These are phyloP conservation scores for Icerya purchasi DNA, from an alignment of 2,888 invertebrate genomes.

Conservation along the genomic window DNA sequence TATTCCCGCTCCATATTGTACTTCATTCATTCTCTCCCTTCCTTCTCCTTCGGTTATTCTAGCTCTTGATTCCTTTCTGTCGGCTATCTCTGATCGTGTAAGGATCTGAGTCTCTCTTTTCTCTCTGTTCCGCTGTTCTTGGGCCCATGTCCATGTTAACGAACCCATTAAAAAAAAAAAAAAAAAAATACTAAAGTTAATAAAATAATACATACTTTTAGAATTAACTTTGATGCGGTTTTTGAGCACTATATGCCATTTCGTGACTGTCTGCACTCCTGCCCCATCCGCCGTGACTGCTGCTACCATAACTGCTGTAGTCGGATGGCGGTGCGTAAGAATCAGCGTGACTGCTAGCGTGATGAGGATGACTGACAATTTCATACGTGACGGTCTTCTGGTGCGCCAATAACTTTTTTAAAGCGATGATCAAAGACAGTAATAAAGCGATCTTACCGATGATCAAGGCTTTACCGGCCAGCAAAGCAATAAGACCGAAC, in stretches of 20 bases:
- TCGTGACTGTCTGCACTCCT: slow-evolving; percentile 40
- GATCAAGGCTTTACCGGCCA: slow-evolving; percentile 64
- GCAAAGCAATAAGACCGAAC: slow-evolving; percentile 59
- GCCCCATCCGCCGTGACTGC: slow-evolving; percentile 37
- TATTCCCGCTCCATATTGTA: too few species aligned
- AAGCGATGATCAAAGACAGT: slow-evolving; percentile 57
- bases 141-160: too few species aligned
- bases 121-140: too few species aligned
- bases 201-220: too few species aligned
- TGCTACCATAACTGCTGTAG: slow-evolving; percentile 29
- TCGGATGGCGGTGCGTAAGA: slow-evolving; percentile 29
- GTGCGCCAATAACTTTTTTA: slow-evolving; percentile 54
- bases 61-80: too few species aligned
- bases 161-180: too few species aligned
- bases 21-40: too few species aligned
- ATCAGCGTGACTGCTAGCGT: slow-evolving; percentile 45
- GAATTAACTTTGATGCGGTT: slow-evolving; percentile 26
- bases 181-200: too few species aligned
- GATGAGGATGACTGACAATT: slow-evolving; percentile 66
- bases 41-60: too few species aligned
- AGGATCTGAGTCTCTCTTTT: too few species aligned
- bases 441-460: slow-evolving; percentile 69
- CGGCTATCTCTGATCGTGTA: too few species aligned
- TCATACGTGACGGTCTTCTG: slow-evolving; percentile 75
- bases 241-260: slow-evolving; percentile 57